Conservation (phyloP, 2,888 invertebrate species). For the Carcina quercana region DNA sequence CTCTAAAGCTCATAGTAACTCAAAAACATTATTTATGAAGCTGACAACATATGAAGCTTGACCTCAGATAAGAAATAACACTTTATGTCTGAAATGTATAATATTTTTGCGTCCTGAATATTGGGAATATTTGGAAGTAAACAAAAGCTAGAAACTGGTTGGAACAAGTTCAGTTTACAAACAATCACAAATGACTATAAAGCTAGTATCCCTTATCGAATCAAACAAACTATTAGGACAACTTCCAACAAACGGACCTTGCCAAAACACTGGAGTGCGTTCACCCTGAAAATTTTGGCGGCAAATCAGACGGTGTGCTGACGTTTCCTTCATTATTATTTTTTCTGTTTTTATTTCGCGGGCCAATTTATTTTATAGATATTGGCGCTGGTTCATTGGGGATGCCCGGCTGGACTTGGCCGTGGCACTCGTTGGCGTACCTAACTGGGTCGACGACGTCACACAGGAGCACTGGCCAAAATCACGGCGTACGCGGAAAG, state of each 20-base stretch:
- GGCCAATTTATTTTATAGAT: slow-evolving; percentile 73
- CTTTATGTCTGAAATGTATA: too few species aligned
- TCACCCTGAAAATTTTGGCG: slow-evolving; percentile 67
- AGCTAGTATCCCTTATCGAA: slow-evolving; percentile 50
- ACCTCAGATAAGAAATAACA: too few species aligned
- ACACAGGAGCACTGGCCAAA: slow-evolving; percentile 67
- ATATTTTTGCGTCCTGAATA: too few species aligned
- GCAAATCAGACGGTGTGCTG: slow-evolving; percentile 45
- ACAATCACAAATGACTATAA: slow-evolving; percentile 25
- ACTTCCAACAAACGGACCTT: slow-evolving; percentile 51
- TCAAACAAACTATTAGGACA: slow-evolving; percentile 64
- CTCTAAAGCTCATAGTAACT: too few species aligned
- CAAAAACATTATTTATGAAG: too few species aligned
- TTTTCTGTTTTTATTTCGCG: slow-evolving; percentile 56
- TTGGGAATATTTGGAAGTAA: too few species aligned
- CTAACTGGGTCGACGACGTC: slow-evolving; percentile 70
- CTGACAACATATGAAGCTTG: too few species aligned
- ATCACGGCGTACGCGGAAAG: slow-evolving; percentile 66
- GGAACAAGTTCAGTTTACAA: slow-evolving; percentile 24
- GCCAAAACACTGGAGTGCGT: slow-evolving; percentile 71
- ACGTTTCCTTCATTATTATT: slow-evolving; percentile 66
- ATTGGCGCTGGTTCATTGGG: slow-evolving; percentile 71
- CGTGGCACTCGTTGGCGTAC: slow-evolving; percentile 68
- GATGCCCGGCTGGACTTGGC: slow-evolving; percentile 71
- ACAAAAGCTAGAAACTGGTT: not conserved